Base-by-base conservation (phyloP, 2,797 vertebrate genomes). In the Masticophis lateralis region DNA sequence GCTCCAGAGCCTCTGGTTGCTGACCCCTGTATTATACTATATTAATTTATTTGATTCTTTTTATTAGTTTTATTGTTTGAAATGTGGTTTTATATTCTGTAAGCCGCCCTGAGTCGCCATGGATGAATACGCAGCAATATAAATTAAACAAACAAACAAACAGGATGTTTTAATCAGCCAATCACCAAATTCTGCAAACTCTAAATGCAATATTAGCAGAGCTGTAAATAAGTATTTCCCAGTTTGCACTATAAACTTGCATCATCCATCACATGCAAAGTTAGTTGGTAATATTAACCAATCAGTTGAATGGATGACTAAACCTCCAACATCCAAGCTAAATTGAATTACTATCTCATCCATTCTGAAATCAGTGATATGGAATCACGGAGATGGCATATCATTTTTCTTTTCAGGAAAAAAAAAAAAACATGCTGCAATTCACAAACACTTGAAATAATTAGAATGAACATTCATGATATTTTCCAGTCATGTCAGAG, bases 271-370 rank as follows among this genome's bases (percentile, higher is more conserved):
- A 96, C 92, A 2, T 61, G 92, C 95, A 87, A 74, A 86, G 93
- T 95, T 96, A 95, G 93, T 95, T 96, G 93, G 91, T 94, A 93
- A 96, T 95, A 96, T 83, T 83, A 95, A 95, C 94, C 93, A 96
- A 97, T 97, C 95, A 96, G 18, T 95, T 94, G 96, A 96, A 94
- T 51, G 88, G 87, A 92, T 90, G 93, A 95, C 96, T 95, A 95
- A 96, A 95, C 96, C 93, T 94, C 91, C 20, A 69, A 61, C 59
- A 7, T 66, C 66, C 55, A 28, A 86, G 60, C 74, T 57, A 89
- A 93, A 61, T 1, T 63, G 91, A 94, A 93, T 43, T 89, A 87
- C 47, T 95, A 83, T 8, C 22, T 25, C 5, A 0, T 55, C 79
- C 79, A 93, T 94, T 91, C 61, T 59, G 74, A 92, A 88, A 61